Base-by-base conservation (phyloP, 2,888 invertebrate genomes). In the Aspidiotus rigidus region DNA sequence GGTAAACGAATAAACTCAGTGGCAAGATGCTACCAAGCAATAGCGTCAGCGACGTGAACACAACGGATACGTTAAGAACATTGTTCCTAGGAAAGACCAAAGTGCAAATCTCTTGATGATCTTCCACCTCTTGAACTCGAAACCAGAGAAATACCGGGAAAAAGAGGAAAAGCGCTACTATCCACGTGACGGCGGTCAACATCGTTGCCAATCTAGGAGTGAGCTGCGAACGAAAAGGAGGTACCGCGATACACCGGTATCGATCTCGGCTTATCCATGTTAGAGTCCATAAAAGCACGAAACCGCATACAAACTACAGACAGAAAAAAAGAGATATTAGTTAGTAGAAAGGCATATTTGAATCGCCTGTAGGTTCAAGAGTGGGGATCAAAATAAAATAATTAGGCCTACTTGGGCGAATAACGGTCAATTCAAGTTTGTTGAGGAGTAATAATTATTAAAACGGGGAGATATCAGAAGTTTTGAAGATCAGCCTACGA, bases 181-280 rank as follows among this genome's bases (percentile, higher is more conserved):
- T 71, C 83, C 83, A 83, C n/a, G 80, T 80, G 64, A 78, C 73
- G 13, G 77, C 73, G 54, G 80, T 81, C 28, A 76, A 74, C 62
- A 73, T 53, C 16, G 78, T 76, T 13, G 81, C 79, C 2, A 80
- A 74, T 7, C 75, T 75, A 2, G 81, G 81, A 44, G 80, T 79
- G 63, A 82, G 77, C 69, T 79, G 79, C 39, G 82, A 81, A 70
- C 81, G 78, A 74, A 82, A 82, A 3, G 82, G 82, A n/a, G 82
- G 81, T 13, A 82, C 78, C 6, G 81, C 81, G 67, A 83, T 79
- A 76, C 83, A 83, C 17, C 81, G 77, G 74, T 83, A 79, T 39
- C 83, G 78, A 75, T 83, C 83, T 77, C 82, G 81, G 72, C 82
- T 82, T 76, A 83, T 83, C 67, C 82, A 76, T 13, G 83, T 82